Percentiles rank a stretch among this genome's conserved stretches.
Evolutionary conservation across 2,888 invertebrate genomes (phyloP).

Genomic region (Rhagonycha lutea): DNA sequence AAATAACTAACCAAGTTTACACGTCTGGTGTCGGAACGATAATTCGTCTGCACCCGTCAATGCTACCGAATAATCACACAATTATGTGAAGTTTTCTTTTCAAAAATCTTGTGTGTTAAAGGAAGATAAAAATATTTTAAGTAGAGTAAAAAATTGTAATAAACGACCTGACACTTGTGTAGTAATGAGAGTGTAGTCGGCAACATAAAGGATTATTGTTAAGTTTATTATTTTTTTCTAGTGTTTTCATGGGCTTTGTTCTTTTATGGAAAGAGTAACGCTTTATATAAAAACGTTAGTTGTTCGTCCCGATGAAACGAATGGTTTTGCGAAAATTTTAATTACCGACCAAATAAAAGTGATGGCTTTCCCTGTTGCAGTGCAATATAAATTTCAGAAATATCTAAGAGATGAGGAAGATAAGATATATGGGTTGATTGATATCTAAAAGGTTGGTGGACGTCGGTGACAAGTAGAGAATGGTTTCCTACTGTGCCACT

Average conservation of each 20-base stretch:
- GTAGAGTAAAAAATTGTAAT: constrained; percentile 32
- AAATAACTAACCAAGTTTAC: constrained; percentile 56
- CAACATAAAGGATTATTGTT: constrained; percentile 35
- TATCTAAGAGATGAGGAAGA: constrained; percentile 1
- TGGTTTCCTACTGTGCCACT: constrained; percentile 11
- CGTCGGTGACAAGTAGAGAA: constrained; percentile 27
- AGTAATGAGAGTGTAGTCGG: constrained; percentile 38
- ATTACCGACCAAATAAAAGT: not conserved
- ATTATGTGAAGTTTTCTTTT: constrained; percentile 13
- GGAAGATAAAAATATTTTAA: constrained; percentile 6
- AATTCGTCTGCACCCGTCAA: constrained; percentile 49
- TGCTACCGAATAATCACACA: constrained; percentile 21
- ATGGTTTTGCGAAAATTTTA: not conserved
- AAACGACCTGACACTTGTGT: constrained; percentile 37
- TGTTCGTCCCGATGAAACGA: not conserved
- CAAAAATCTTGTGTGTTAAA: constrained; percentile 13
- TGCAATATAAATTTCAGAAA: not conserved
- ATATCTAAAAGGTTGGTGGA: constrained; percentile 18
- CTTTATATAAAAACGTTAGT: constrained; percentile 7
- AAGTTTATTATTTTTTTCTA: constrained; percentile 30
- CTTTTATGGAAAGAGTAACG: constrained; percentile 3
- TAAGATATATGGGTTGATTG: constrained; percentile 16
- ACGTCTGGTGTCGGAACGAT: constrained; percentile 53
- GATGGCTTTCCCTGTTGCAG: not conserved
- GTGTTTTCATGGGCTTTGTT: constrained; percentile 14